phyloP scores from a whole-genome alignment of 2,113 vertebrate genomes.

The Oenanthe melanoleuca region DNA sequence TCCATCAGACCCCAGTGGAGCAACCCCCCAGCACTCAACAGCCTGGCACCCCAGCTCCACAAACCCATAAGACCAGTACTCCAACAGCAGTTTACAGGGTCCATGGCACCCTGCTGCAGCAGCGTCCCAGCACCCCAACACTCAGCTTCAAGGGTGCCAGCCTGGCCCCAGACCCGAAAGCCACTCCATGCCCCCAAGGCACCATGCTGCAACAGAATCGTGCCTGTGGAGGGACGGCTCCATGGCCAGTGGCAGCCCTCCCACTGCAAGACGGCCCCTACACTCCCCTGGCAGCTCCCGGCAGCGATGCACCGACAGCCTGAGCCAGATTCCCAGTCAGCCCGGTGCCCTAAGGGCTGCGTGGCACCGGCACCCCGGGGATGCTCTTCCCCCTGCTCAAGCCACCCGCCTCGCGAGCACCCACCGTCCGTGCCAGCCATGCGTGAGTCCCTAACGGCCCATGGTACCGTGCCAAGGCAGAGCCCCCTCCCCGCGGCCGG shows the following conservation, averaged over 20 bases:
- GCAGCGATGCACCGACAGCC: rapidly evolving
- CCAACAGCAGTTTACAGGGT: not conserved
- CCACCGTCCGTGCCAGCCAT: conserved; percentile 55
- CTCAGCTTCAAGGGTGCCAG: not conserved
- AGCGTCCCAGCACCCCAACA: not conserved
- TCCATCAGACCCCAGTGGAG: not conserved
- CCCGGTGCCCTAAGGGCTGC: not conserved
- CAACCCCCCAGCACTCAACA: not conserved
- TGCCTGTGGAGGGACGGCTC: not conserved
- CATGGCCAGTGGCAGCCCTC: rapidly evolving
- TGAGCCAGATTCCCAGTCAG: not conserved
- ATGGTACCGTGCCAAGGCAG: not conserved
- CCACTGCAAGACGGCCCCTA: rapidly evolving
- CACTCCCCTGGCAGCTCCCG: rapidly evolving
- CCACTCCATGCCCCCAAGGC: rapidly evolving
- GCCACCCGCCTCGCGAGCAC: not conserved
- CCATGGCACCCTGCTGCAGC: not conserved
- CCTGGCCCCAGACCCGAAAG: not conserved
- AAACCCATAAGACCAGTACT: not conserved
- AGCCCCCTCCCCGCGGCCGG: not conserved
- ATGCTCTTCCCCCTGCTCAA: not conserved
- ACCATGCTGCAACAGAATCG: not conserved
- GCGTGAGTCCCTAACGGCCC: not conserved
- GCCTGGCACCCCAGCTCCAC: not conserved
- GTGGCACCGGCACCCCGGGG: not conserved